Conservation (phyloP, 2,113 vertebrate genomes). For the Gobius niger region DNA sequence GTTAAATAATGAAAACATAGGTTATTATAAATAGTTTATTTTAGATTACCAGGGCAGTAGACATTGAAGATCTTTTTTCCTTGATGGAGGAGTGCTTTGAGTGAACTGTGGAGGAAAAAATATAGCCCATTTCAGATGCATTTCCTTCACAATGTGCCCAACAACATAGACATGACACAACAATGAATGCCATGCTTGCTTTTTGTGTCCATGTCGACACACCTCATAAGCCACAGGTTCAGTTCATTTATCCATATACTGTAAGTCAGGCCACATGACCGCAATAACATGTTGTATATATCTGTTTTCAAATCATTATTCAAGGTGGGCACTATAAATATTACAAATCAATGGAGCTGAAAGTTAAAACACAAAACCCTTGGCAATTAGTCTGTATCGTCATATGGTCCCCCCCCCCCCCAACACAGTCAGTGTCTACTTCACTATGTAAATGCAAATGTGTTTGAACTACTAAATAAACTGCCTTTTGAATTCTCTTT, state of each 20-base stretch:
- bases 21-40: background rate
- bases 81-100: too few relatives aligned
- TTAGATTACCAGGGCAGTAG: background rate
- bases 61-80: background rate
- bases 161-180: too few relatives aligned
- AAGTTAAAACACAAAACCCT: background rate
- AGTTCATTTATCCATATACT: too few relatives aligned
- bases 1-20: background rate
- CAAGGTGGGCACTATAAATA: background rate
- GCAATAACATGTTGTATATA: background rate
- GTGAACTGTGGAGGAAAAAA: too few relatives aligned
- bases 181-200: too few relatives aligned
- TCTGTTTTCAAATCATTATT: background rate
- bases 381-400: background rate
- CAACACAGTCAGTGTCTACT: background rate
- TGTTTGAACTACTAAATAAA: slow-evolving; percentile 10
- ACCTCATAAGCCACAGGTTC: too few relatives aligned
- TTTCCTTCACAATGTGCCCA: background rate
- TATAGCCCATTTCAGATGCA: background rate
- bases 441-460: slow-evolving; percentile 5
- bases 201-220: too few relatives aligned
- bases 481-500: slow-evolving; percentile 27
- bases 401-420: background rate
- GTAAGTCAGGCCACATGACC: too few relatives aligned
- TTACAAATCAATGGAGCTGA: background rate